phyloP scores from a whole-genome alignment of 2,888 invertebrate genomes.

The Mythimna ferrago region DNA sequence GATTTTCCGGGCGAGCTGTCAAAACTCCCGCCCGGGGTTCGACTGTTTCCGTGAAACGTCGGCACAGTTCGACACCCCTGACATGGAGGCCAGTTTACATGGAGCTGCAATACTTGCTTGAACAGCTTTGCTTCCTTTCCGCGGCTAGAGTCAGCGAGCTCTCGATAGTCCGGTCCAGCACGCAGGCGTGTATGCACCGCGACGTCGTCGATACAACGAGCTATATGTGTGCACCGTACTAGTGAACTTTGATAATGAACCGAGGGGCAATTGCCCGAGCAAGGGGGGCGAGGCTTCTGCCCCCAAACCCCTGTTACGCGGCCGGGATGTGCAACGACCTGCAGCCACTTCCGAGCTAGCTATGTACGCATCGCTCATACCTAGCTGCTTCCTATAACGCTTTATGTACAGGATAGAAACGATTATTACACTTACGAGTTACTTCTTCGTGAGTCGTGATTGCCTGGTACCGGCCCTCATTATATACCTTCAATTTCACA shows the following conservation, averaged over 20 bases:
- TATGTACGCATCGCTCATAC: constrained; percentile 57
- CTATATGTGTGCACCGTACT: constrained; percentile 83
- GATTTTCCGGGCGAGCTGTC: constrained; percentile 85
- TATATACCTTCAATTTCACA: constrained; percentile 27
- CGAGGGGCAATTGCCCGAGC: constrained; percentile 82
- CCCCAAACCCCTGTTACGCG: constrained; percentile 73
- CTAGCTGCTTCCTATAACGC: constrained; percentile 33
- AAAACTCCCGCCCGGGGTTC: constrained; percentile 81
- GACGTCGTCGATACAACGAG: constrained; percentile 61
- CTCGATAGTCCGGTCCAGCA: constrained; percentile 63
- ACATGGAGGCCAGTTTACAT: constrained; percentile 66
- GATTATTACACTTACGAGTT: constrained; percentile 30
- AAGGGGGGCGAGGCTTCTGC: constrained; percentile 66
- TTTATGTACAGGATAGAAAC: constrained; percentile 44
- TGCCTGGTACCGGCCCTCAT: constrained; percentile 39
- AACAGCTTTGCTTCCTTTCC: constrained; percentile 42
- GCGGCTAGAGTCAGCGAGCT: constrained; percentile 69
- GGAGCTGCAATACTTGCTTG: constrained; percentile 72
- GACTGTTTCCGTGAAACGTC: constrained; percentile 81
- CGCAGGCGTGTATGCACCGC: constrained; percentile 69
- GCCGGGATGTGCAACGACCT: constrained; percentile 82
- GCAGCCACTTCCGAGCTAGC: constrained; percentile 75
- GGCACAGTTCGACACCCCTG: constrained; percentile 77
- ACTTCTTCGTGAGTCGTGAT: constrained; percentile 29
- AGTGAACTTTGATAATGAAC: constrained; percentile 91